phyloP scores from a whole-genome alignment of 2,797 vertebrate species.

The Moxostoma hubbsi region DNA sequence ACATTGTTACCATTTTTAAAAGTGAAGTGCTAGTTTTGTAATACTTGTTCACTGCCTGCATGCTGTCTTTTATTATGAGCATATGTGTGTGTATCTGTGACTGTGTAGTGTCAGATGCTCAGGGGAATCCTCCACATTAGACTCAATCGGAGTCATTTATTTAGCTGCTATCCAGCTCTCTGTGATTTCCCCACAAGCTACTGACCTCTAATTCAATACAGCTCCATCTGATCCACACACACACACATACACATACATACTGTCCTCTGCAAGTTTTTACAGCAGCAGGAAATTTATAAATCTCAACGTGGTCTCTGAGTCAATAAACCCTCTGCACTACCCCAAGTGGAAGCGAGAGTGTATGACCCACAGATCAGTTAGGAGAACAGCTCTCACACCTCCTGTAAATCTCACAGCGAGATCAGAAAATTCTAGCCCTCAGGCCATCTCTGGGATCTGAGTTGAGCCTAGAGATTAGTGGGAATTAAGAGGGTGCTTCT shows the following conservation, averaged over 20 bases:
- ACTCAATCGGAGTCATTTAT: not conserved
- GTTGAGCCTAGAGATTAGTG: constrained; percentile 39
- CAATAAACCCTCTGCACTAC: constrained; percentile 45
- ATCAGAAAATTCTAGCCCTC: constrained; percentile 53
- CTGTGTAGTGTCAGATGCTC: not conserved
- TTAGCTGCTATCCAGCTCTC: constrained; percentile 8
- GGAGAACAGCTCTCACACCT: constrained; percentile 26
- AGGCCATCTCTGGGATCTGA: constrained; percentile 24
- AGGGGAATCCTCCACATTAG: not conserved
- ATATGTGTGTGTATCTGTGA: not conserved
- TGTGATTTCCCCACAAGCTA: constrained; percentile 13
- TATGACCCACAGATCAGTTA: constrained; percentile 22
- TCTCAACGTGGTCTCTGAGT: constrained; percentile 63
- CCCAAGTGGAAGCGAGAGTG: constrained; percentile 20
- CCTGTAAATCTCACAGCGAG: constrained; percentile 34
- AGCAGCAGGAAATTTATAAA: constrained; percentile 68
- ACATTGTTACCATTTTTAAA: too few species aligned
- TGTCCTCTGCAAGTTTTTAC: constrained; percentile 51
- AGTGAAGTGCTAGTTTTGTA: not conserved
- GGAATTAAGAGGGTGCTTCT: constrained; percentile 37
- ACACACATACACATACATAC: not conserved
- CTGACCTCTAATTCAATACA: constrained; percentile 42
- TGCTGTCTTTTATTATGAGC: constrained; percentile 29
- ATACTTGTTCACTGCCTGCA: constrained; percentile 10
- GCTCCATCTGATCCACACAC: constrained; percentile 35